A percentile compares a stretch with the other conserved stretches of the same genome.
phyloP scores from a whole-genome alignment of 1,140 invertebrate genomes.

The Acyrthosiphon pisum region DNA sequence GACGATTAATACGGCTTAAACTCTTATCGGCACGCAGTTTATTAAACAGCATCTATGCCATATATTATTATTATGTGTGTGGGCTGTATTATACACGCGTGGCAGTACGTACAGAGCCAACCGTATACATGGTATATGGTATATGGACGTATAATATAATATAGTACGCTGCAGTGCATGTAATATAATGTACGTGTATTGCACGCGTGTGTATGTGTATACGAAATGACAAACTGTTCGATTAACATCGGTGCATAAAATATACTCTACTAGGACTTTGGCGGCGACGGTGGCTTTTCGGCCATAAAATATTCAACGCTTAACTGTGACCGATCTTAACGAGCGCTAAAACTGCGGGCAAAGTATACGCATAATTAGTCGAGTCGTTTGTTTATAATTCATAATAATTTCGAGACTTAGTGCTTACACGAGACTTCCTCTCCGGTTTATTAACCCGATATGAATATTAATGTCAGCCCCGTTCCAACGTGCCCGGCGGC shows the following conservation, averaged over 20 bases:
- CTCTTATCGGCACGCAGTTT: constrained; percentile 37
- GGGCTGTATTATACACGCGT: too few species aligned
- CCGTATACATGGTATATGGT: background rate
- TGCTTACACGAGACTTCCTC: constrained; percentile 46
- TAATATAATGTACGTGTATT: background rate
- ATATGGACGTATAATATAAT: background rate
- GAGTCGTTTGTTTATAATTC: constrained; percentile 54
- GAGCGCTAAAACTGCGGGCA: constrained; percentile 48
- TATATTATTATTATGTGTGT: constrained; percentile 9
- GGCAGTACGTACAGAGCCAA: background rate
- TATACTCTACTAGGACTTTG: background rate
- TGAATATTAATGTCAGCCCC: constrained; percentile 52
- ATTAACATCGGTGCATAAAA: constrained; percentile 43
- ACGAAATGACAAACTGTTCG: constrained; percentile 54
- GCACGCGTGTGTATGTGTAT: background rate
- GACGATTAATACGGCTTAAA: constrained; percentile 37
- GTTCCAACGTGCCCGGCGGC: background rate
- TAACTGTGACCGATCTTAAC: constrained; percentile 54
- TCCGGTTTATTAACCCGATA: constrained; percentile 55
- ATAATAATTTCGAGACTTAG: constrained; percentile 54
- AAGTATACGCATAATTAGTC: constrained; percentile 56
- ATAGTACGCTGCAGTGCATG: background rate
- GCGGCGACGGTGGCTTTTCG: constrained; percentile 16
- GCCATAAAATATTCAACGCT: constrained; percentile 54
- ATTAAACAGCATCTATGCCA: background rate